These are phyloP conservation scores for Mesitornis unicolor DNA, from an alignment of 2,113 vertebrate genomes.

Conservation along the genomic window DNA sequence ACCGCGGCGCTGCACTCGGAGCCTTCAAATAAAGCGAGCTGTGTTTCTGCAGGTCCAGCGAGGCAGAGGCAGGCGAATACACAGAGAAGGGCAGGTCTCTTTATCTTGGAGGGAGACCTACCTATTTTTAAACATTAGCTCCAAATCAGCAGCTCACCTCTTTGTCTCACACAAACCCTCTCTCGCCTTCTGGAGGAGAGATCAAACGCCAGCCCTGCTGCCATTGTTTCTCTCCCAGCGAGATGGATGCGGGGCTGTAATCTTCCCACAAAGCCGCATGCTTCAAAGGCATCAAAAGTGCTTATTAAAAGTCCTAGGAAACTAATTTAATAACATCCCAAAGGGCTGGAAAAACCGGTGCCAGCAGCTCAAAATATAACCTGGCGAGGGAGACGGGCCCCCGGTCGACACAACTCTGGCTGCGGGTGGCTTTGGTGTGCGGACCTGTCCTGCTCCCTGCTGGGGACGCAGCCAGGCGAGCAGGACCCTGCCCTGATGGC, in stretches of 20 bases:
- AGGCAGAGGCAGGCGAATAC: constrained; percentile 58
- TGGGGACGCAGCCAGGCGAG: background rate
- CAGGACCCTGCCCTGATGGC: accelerated
- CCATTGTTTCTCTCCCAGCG: constrained; percentile 74
- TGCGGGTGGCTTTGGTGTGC: background rate
- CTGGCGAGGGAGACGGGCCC: background rate
- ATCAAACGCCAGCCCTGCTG: constrained; percentile 60
- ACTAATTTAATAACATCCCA: constrained; percentile 71
- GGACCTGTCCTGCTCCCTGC: background rate
- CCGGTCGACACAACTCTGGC: too few relatives aligned
- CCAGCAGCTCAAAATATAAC: constrained; percentile 33
- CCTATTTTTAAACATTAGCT: constrained; percentile 72
- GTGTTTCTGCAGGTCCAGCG: constrained; percentile 52
- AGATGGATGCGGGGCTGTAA: constrained; percentile 70
- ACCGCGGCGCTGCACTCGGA: constrained; percentile 53
- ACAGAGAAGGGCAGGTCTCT: constrained; percentile 66
- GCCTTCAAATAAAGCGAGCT: constrained; percentile 68
- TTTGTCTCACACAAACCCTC: constrained; percentile 56
- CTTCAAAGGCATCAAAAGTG: constrained; percentile 73
- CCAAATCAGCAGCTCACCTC: constrained; percentile 53
- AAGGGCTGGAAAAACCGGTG: constrained; percentile 41
- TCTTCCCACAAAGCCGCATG: constrained; percentile 64
- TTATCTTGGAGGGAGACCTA: constrained; percentile 75
- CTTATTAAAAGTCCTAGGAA: constrained; percentile 75
- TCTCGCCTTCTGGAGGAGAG: constrained; percentile 64